Base-by-base conservation (phyloP, 1,140 invertebrate genomes). In the Ctenoplectra terminalis region DNA sequence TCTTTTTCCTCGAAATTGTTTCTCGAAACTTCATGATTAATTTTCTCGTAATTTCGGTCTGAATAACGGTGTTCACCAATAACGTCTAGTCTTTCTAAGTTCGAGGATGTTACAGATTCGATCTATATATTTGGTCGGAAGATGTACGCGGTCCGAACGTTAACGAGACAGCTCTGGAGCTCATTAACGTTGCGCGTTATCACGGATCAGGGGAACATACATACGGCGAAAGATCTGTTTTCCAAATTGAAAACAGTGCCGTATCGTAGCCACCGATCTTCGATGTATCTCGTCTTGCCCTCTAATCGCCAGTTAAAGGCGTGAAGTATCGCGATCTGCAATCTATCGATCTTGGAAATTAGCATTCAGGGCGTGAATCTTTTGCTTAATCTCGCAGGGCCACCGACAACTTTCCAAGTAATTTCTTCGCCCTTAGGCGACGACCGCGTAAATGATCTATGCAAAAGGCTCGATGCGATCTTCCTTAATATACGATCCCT, bases 361-460 rank as follows among this genome's bases (percentile, higher is more conserved):
- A 91, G 90, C 91, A 91, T 91, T 89, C 75, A 80, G 83, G 82
- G 83, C 87, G 85, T 86, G 87, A 83, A 91, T 90, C 87, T 87
- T 67, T 82, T 46, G 15, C 67, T 56, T 71, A 73, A 89, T 83
- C 66, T 75, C 23, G 26, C 26, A 4, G 56, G 40, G 37, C 69
- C 54, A 56, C 67, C 64, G 70, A 83, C 40, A 83, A 76, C 52
- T 87, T 83, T 75, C 52, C 71, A 37, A 43, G 31, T 63, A 50
- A 73, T 46, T 71, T 73, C 54, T 37, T 40, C 40, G n/a, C 50
- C 48, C 23, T n/a, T 29, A 43, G 17, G 56, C 69, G 50, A 54
- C 46, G 50, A 81, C 74, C 46, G 40, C 13, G 43, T 15, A 20
- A 15, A 29, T 46, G 73, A 82, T 82, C 73, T 70, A 81, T 76